Conservation (phyloP, 2,797 vertebrate species). For the Sebastes trivittatus region DNA sequence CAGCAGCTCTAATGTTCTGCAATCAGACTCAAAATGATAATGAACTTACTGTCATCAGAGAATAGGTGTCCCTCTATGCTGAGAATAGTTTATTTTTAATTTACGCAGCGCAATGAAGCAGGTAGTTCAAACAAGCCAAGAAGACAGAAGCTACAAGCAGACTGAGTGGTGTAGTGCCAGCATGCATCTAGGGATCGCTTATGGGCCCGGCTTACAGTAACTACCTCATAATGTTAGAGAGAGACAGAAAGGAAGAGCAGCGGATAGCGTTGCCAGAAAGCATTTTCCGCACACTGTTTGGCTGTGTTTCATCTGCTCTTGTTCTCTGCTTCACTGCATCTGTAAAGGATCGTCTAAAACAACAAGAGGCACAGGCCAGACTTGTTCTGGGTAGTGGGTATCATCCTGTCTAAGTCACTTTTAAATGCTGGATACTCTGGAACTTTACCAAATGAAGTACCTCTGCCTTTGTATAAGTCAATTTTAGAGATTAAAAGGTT, state of each 20-base stretch:
- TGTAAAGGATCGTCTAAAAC: slow-evolving; percentile 12
- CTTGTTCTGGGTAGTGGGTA: background rate
- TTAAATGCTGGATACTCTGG: background rate
- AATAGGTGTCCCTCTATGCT: slow-evolving; percentile 21
- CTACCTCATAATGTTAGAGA: slow-evolving; percentile 53
- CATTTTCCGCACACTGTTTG: slow-evolving; percentile 32
- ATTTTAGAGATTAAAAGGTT: background rate
- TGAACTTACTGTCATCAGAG: slow-evolving; percentile 15
- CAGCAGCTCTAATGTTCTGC: slow-evolving; percentile 17
- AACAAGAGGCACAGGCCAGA: background rate
- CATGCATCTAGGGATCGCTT: slow-evolving; percentile 57
- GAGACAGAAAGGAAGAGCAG: slow-evolving; percentile 27
- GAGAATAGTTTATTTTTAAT: slow-evolving; percentile 40
- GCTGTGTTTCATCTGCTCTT: slow-evolving; percentile 32
- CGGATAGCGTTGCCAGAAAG: slow-evolving; percentile 46
- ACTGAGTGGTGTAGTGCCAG: slow-evolving; percentile 50
- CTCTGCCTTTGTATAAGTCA: background rate
- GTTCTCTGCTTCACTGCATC: slow-evolving; percentile 36
- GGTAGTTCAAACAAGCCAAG: slow-evolving; percentile 37
- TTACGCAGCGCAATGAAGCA: slow-evolving; percentile 19
- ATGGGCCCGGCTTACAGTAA: slow-evolving; percentile 59
- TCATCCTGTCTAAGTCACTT: background rate
- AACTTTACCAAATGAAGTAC: background rate
- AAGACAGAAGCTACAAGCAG: slow-evolving; percentile 17
- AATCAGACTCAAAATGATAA: slow-evolving; percentile 39